Evolutionary conservation across 2,113 vertebrate species (phyloP).

Genomic region (Hemicordylus capensis): DNA sequence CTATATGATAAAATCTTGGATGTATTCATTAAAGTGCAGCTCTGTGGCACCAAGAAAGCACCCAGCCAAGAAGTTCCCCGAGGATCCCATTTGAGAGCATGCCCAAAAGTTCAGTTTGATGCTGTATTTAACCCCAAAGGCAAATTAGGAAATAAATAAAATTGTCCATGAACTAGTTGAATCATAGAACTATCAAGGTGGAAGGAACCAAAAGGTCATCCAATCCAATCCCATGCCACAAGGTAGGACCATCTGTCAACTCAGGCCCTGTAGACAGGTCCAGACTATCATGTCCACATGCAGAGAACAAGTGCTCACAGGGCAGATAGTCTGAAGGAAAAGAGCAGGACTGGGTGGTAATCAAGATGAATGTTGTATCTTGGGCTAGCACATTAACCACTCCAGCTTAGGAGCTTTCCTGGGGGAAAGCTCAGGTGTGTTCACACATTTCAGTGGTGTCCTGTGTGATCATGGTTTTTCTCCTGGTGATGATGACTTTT

Average conservation of each 20-base stretch:
- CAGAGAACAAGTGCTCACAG: background rate
- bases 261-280: background rate
- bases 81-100: background rate
- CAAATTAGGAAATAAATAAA: background rate
- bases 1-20: background rate
- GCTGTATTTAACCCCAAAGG: background rate
- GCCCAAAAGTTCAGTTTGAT: background rate
- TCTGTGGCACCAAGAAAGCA: background rate
- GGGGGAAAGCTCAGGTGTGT: background rate
- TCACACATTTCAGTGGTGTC: background rate
- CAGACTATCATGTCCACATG: background rate
- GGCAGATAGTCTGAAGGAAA: background rate
- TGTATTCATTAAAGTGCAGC: background rate
- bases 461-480: background rate
- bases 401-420: background rate
- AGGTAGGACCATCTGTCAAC: background rate
- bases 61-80: background rate
- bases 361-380: background rate
- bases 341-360: background rate
- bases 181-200: background rate
- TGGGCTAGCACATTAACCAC: background rate
- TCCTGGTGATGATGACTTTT: background rate
- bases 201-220: background rate
- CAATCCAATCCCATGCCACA: background rate
- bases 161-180: background rate